These are phyloP conservation scores for Saccostrea cuccullata DNA, from an alignment of 1,140 invertebrate species.

Conservation along the genomic window DNA sequence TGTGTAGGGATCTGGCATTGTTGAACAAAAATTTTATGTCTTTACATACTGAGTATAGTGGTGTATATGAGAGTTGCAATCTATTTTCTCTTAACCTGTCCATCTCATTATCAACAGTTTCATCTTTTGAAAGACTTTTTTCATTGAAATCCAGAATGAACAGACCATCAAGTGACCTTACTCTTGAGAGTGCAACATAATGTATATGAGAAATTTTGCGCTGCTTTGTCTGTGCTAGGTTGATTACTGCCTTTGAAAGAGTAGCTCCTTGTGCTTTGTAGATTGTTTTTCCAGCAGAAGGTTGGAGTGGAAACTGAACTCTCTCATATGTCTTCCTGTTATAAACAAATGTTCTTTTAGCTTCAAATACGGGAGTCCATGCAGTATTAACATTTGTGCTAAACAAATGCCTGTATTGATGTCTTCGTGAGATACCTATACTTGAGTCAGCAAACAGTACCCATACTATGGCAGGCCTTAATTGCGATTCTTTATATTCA, in stretches of 20 bases:
- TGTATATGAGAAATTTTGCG: conserved; percentile 47
- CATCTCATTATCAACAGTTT: conserved; percentile 42
- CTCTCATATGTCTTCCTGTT: conserved; percentile 45
- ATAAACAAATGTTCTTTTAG: conserved; percentile 28
- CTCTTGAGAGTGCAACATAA: conserved; percentile 51
- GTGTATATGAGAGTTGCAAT: conserved; percentile 34
- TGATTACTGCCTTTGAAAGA: conserved; percentile 39
- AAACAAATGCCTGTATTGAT: conserved; percentile 43
- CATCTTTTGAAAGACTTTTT: neutral
- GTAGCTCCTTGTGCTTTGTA: conserved; percentile 48
- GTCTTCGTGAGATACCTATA: conserved; percentile 34
- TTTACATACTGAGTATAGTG: conserved; percentile 22
- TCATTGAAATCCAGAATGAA: conserved; percentile 47
- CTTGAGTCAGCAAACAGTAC: conserved; percentile 47
- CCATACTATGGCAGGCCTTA: conserved; percentile 49
- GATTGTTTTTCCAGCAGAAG: conserved; percentile 49
- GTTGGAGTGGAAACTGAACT: conserved; percentile 45
- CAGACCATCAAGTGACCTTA: conserved; percentile 15
- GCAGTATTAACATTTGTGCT: neutral
- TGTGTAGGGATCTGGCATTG: conserved; percentile 44
- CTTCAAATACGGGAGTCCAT: conserved; percentile 49
- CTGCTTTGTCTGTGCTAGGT: conserved; percentile 26
- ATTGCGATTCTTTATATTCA: conserved; percentile 44
- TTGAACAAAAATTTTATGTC: conserved; percentile 43
- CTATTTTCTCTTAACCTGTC: conserved; percentile 28